phyloP scores from a whole-genome alignment of 2,797 vertebrate species.

The Falco cherrug region DNA sequence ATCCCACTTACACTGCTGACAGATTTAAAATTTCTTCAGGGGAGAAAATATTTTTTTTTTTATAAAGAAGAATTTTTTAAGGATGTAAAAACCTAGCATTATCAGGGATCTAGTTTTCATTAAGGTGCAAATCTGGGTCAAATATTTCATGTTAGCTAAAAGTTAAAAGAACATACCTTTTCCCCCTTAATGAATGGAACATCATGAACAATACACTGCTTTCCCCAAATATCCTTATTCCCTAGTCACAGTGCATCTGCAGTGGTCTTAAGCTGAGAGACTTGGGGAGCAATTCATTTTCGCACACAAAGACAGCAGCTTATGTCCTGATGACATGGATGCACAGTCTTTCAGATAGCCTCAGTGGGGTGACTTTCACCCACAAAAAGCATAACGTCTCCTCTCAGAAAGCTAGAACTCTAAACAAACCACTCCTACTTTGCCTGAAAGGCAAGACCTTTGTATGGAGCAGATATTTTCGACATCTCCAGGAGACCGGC shows the following conservation, averaged over 20 bases:
- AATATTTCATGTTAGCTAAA: background rate
- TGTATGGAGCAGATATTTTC: background rate
- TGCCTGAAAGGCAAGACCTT: constrained; percentile 9
- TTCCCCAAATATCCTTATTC: background rate
- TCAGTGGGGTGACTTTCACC: background rate
- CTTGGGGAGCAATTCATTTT: background rate
- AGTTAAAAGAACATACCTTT: background rate
- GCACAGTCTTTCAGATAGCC: background rate
- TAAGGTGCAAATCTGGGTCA: background rate
- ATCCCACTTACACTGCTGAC: background rate
- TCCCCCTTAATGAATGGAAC: background rate
- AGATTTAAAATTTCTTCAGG: background rate
- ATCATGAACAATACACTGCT: accelerated
- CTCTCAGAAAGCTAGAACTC: background rate
- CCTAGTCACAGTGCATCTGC: background rate
- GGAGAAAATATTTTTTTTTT: background rate
- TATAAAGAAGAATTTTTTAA: background rate
- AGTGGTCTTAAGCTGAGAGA: background rate
- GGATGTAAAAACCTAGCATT: background rate
- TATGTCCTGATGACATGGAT: background rate
- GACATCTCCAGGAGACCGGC: constrained; percentile 12
- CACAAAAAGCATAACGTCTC: background rate
- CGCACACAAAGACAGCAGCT: background rate
- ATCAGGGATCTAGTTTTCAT: background rate
- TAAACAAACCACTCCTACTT: background rate